These are phyloP conservation scores for Papilio gigon DNA, from an alignment of 2,888 invertebrate species.

Conservation along the genomic window DNA sequence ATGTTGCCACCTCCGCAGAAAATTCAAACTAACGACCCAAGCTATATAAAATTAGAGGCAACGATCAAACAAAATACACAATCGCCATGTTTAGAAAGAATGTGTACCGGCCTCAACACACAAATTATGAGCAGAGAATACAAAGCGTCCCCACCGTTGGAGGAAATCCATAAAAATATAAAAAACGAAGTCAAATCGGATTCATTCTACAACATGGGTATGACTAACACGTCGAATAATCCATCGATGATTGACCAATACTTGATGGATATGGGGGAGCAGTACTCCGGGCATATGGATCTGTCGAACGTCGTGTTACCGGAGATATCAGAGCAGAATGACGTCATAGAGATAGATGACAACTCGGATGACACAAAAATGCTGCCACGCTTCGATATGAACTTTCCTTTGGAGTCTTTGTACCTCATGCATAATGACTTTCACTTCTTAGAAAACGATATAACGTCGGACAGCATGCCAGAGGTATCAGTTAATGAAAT, in stretches of 20 bases:
- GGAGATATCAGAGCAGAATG: constrained; percentile 67
- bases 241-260: constrained; percentile 72
- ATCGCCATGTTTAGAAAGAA: constrained; percentile 73
- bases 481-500: constrained; percentile 63
- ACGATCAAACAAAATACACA: constrained; percentile 78
- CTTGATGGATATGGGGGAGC: constrained; percentile 73
- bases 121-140: constrained; percentile 67
- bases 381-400: constrained; percentile 72
- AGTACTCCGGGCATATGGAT: constrained; percentile 69
- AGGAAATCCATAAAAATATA: constrained; percentile 76
- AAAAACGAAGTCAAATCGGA: constrained; percentile 78
- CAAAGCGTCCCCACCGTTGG: constrained; percentile 75
- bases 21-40: constrained; percentile 70
- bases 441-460: constrained; percentile 73
- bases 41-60: constrained; percentile 76
- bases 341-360: constrained; percentile 78
- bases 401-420: constrained; percentile 71
- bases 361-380: constrained; percentile 77
- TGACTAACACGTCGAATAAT: constrained; percentile 58
- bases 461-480: constrained; percentile 57
- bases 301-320: constrained; percentile 65
- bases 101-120: constrained; percentile 71
- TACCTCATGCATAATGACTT: constrained; percentile 77
- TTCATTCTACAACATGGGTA: constrained; percentile 65
- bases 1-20: constrained; percentile 71